These are phyloP conservation scores for Artemia sp. DNA, from an alignment of 2,888 invertebrate species.

Conservation along the genomic window DNA sequence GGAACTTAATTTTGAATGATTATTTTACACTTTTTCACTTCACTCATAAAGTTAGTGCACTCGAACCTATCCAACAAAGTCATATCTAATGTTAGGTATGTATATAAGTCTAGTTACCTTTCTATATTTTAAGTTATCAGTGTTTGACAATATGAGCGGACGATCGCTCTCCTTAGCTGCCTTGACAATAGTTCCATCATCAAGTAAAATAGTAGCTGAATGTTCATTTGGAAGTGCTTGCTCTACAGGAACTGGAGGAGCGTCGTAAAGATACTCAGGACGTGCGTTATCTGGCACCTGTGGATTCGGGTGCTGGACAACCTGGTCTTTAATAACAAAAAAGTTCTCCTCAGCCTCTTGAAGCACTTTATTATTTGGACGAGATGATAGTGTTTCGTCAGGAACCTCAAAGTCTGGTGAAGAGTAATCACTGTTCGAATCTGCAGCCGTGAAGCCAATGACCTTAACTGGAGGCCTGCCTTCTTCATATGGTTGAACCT, in stretches of 20 bases:
- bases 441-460: no score
- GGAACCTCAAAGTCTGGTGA: no score
- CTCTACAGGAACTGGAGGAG: not conserved
- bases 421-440: no score
- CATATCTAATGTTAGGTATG: not conserved
- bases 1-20: no score
- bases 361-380: no score
- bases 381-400: no score
- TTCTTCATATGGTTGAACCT: not conserved
- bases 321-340: not conserved
- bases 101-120: not conserved
- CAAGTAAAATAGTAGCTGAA: not conserved
- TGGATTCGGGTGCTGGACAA: not conserved
- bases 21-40: no score
- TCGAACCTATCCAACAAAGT: not conserved
- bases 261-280: not conserved
- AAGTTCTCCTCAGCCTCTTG: not conserved
- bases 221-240: not conserved
- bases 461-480: no score
- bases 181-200: not conserved
- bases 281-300: not conserved
- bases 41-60: no score
- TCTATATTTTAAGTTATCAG: not conserved
- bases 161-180: not conserved
- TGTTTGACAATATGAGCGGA: not conserved